Conservation (phyloP, 2,797 vertebrate species). For the Myoxocephalus aenaeus region DNA sequence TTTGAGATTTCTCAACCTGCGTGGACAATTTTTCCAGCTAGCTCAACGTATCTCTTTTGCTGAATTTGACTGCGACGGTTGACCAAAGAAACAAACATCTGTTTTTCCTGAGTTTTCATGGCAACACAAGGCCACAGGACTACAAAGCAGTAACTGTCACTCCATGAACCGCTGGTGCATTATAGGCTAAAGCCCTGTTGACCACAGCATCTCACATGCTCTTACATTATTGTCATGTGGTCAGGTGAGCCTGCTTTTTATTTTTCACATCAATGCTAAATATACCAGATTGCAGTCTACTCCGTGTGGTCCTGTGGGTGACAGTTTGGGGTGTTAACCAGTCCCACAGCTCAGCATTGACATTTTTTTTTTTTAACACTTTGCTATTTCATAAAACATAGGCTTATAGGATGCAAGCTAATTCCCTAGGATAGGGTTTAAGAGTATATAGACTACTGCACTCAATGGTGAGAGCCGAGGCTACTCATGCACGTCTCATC, state of each 20-base stretch:
- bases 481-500: conserved; percentile 44
- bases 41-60: background rate
- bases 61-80: background rate
- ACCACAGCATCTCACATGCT: background rate
- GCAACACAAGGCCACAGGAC: no score
- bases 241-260: background rate
- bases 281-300: background rate
- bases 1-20: background rate
- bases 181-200: background rate
- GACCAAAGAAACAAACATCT: background rate
- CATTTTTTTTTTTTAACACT: conserved; percentile 17
- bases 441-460: background rate
- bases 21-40: background rate
- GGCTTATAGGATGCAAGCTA: background rate
- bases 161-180: background rate
- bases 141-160: no score
- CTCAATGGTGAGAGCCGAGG: conserved; percentile 14
- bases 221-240: background rate
- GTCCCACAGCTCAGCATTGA: conserved; percentile 19
- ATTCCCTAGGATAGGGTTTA: conserved; percentile 8
- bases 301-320: background rate
- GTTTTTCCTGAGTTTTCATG: background rate
- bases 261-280: background rate
- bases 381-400: background rate
- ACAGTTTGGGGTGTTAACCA: conserved; percentile 11